Evolutionary conservation across 2,888 invertebrate species (phyloP), one percentile per base, ranked within the genome.

Genomic region (Galeopsomyia nigrocyanea): DNA sequence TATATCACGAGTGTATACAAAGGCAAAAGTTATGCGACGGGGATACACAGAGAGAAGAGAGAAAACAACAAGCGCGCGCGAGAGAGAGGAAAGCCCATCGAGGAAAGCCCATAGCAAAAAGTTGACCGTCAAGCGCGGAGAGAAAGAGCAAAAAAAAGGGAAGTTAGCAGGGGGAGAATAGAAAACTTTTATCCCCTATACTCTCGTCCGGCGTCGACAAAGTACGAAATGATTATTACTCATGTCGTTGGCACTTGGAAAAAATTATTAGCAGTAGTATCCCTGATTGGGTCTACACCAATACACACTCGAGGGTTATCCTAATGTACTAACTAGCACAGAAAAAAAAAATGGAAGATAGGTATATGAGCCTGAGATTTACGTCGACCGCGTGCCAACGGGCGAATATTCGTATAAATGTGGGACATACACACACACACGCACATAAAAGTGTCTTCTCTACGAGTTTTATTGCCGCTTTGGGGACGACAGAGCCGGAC

Each of bases 261-360:
- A 75, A 80, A 83, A 84, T 84, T 84, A 84, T 85, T 82, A 82
- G 82, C 78, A 26, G 26, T 26, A 81, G 80, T 79, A 78, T 80
- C 66, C 53, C 80, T 81, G 83, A 84, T 82, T 81, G 81, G 78
- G 80, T 79, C 79, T 79, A 82, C 80, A 81, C 81, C n/a, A n/a
- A 31, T 31, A 31, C 79, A 76, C 76, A 75, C 58, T 74, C 76
- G 72, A 78, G 79, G 79, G 79, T 79, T 79, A 63, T 19, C 77
- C 80, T 79, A 81, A 82, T 80, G 78, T 79, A 79, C 80, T 80
- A 79, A 80, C 80, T 80, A 62, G 17, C 17, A 26, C 19, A 51
- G 50, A 67, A 3, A 22, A 17, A 55, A 22, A 39, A 57, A 17
- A 17, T 26, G 47, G 26, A 57, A 49, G 9, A 39, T 10, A 39